phyloP scores from a whole-genome alignment of 2,113 vertebrate genomes.

The Myrmecobius fasciatus region DNA sequence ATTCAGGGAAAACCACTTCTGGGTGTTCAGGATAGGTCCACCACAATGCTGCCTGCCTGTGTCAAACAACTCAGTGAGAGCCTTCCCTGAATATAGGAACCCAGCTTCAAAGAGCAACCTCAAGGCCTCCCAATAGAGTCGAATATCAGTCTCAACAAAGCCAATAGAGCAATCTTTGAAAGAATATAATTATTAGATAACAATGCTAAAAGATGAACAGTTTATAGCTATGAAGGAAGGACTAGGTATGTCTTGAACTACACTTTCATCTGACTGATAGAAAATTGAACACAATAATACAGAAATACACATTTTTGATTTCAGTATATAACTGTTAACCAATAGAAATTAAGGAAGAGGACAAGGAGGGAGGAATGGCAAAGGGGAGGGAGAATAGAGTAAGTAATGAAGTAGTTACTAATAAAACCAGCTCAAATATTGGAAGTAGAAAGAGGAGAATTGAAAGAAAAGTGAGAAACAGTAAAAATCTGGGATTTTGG shows the following conservation, averaged over 20 bases:
- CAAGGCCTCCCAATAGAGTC: neutral
- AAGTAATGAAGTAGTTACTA: neutral
- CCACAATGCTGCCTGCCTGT: too few relatives aligned
- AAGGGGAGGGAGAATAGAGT: neutral
- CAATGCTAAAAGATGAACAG: neutral
- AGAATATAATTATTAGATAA: neutral
- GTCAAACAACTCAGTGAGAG: too few relatives aligned
- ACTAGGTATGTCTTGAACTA: neutral
- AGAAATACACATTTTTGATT: neutral
- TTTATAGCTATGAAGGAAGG: neutral
- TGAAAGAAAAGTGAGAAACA: neutral
- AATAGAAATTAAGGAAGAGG: neutral
- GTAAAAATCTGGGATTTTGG: neutral
- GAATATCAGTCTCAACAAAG: neutral
- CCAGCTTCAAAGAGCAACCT: neutral
- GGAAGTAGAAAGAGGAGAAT: neutral
- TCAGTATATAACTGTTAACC: neutral
- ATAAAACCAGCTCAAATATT: neutral
- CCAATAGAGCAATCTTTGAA: neutral
- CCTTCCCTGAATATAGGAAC: too few relatives aligned
- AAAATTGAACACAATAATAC: neutral
- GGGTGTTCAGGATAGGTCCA: too few relatives aligned
- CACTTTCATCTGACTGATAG: neutral
- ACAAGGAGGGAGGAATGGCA: neutral
- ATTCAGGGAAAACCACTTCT: too few relatives aligned